These are phyloP conservation scores for Proterorhinus semilunaris DNA, from an alignment of 2,113 vertebrate species.

Conservation along the genomic window DNA sequence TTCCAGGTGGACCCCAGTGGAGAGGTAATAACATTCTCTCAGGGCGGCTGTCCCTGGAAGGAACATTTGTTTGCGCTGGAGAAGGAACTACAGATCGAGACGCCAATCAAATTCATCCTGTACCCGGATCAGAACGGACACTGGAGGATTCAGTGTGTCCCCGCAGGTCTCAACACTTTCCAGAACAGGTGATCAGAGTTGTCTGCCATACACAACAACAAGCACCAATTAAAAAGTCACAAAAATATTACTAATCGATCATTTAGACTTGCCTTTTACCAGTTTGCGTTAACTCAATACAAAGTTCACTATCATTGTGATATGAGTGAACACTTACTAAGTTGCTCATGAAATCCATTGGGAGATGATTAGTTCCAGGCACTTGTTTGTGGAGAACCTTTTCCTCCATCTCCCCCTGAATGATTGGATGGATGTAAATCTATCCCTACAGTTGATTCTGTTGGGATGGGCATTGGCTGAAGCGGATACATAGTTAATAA, in stretches of 20 bases:
- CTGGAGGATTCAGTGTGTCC: slow-evolving; percentile 94
- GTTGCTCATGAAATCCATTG: slow-evolving; percentile 19
- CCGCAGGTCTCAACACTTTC: slow-evolving; percentile 82
- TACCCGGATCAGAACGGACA: slow-evolving; percentile 82
- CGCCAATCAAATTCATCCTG: slow-evolving; percentile 81
- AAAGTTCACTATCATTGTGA: slow-evolving; percentile 1
- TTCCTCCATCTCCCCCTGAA: slow-evolving; percentile 24
- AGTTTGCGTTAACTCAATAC: background rate
- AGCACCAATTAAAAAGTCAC: background rate
- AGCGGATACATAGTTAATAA: background rate
- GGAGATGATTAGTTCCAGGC: slow-evolving; percentile 26
- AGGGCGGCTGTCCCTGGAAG: slow-evolving; percentile 93
- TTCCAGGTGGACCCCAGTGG: slow-evolving; percentile 86
- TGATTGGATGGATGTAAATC: slow-evolving; percentile 48
- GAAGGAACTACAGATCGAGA: slow-evolving; percentile 74
- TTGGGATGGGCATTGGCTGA: slow-evolving; percentile 8
- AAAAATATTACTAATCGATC: background rate
- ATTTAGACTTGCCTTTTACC: too few species aligned
- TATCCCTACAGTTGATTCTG: background rate
- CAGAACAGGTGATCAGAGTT: slow-evolving; percentile 80
- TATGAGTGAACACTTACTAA: slow-evolving; percentile 13
- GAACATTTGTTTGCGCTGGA: slow-evolving; percentile 89
- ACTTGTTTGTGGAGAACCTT: slow-evolving; percentile 1
- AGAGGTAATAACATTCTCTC: slow-evolving; percentile 78
- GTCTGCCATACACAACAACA: background rate